Conservation (phyloP, 2,888 invertebrate species). For the Pollenia angustigena region DNA sequence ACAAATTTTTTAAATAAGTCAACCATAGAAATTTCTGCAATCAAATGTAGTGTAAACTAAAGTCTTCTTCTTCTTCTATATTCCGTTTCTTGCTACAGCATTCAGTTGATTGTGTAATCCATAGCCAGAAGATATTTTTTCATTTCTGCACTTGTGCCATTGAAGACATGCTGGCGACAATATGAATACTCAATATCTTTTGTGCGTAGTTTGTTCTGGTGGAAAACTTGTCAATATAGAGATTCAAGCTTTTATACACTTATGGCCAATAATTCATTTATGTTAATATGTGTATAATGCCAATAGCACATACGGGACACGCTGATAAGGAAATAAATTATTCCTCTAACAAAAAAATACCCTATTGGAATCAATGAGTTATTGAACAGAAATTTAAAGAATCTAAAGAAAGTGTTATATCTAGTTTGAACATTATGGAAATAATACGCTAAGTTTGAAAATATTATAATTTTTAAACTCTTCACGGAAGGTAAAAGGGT, state of each 20-base stretch:
- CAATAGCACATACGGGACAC: neutral
- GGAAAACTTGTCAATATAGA: neutral
- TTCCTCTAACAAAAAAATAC: too few species aligned
- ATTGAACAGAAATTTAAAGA: too few species aligned
- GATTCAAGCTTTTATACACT: neutral
- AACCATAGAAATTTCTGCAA: constrained; percentile 8
- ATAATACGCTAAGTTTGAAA: too few species aligned
- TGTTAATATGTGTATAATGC: constrained; percentile 13
- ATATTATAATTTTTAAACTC: too few species aligned
- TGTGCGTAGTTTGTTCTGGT: neutral
- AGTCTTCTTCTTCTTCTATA: neutral
- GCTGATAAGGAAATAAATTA: neutral
- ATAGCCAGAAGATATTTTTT: neutral
- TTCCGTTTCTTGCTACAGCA: neutral
- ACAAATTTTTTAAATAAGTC: neutral
- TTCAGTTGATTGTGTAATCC: neutral
- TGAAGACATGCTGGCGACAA: constrained; percentile 31
- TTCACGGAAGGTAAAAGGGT: too few species aligned
- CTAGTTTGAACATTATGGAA: too few species aligned
- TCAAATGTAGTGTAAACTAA: constrained; percentile 5
- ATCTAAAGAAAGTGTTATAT: too few species aligned
- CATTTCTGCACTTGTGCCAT: neutral
- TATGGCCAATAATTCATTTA: constrained; percentile 18
- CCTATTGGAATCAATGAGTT: neutral
- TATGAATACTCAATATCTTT: neutral